phyloP scores from a whole-genome alignment of 2,113 vertebrate species.

The Mobula birostris region DNA sequence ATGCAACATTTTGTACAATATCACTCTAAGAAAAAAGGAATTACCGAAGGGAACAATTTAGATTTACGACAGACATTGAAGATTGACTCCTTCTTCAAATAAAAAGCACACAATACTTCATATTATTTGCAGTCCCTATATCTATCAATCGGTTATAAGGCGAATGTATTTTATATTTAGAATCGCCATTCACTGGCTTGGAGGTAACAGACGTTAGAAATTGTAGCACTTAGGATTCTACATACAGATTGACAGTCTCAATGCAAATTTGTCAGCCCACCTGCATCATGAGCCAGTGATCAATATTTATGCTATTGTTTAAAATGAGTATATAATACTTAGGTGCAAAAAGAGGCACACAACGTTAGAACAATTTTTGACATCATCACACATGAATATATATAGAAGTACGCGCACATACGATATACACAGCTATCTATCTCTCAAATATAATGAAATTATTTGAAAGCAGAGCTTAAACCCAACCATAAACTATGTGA shows the following conservation, averaged over 20 bases:
- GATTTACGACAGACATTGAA: not conserved
- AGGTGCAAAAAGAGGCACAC: not conserved
- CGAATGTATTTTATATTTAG: slow-evolving; percentile 28
- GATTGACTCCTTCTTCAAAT: not conserved
- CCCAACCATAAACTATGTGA: too few species aligned
- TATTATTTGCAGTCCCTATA: not conserved
- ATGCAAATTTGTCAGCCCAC: not conserved
- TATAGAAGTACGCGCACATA: too few species aligned
- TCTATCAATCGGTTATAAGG: not conserved
- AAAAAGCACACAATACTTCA: not conserved
- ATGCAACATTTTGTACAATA: not conserved
- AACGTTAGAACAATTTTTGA: not conserved
- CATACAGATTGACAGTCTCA: not conserved
- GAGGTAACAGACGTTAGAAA: not conserved
- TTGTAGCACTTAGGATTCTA: not conserved
- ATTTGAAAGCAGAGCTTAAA: not conserved
- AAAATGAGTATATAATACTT: not conserved
- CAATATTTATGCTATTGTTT: not conserved
- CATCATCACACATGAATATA: not conserved
- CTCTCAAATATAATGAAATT: not conserved
- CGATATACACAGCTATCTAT: not conserved
- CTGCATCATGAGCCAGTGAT: not conserved
- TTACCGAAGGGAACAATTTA: not conserved
- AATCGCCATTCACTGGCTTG: not conserved
- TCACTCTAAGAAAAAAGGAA: not conserved